Evolutionary conservation across 2,797 vertebrate genomes (phyloP).

Genomic region (Sebastes taczanowskii): DNA sequence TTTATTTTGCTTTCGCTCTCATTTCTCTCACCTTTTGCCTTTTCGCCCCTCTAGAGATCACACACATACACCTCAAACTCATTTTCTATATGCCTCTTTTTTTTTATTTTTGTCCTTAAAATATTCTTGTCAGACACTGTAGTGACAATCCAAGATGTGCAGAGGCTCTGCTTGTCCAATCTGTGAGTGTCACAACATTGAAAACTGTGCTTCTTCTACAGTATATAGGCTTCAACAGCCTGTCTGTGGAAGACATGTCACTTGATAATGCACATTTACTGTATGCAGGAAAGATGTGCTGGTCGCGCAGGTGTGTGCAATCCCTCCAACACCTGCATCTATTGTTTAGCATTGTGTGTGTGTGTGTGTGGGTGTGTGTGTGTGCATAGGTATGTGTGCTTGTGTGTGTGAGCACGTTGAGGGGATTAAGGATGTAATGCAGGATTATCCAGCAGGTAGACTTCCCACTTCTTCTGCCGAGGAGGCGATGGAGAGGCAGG

Average conservation of each 20-base stretch:
- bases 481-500: conserved; percentile 33
- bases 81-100: neutral
- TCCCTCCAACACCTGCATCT: conserved; percentile 20
- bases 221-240: neutral
- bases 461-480: conserved; percentile 69
- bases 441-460: conserved; percentile 85
- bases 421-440: conserved; percentile 84
- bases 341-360: conserved; percentile 30
- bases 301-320: conserved; percentile 17
- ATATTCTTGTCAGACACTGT: conserved; percentile 33
- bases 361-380: conserved; percentile 1
- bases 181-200: conserved; percentile 20
- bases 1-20: conserved; percentile 22
- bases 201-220: neutral
- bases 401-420: conserved; percentile 57
- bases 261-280: conserved; percentile 24
- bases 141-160: neutral
- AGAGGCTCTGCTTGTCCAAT: conserved; percentile 13
- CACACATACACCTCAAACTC: neutral
- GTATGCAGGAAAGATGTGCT: neutral
- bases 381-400: conserved; percentile 6
- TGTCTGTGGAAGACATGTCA: neutral
- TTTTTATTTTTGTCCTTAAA: neutral
- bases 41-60: conserved; percentile 9
- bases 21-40: conserved; percentile 31